Conservation (phyloP, 1,140 invertebrate genomes). For the Bombus pyrosoma region DNA sequence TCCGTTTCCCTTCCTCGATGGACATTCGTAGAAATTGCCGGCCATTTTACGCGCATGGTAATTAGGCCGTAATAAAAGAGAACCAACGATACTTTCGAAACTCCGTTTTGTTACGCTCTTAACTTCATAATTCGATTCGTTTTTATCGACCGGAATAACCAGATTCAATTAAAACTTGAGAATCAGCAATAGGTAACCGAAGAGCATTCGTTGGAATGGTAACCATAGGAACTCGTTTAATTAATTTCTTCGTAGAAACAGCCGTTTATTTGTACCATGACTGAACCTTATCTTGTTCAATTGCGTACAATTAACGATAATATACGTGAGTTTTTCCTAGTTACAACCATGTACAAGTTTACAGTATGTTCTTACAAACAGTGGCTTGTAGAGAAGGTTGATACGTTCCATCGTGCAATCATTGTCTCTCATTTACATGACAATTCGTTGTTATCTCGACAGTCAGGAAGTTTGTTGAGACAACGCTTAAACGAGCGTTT, state of each 20-base stretch:
- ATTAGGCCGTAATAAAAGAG: conserved; percentile 15
- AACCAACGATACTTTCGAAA: neutral
- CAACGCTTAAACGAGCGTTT: conserved; percentile 25
- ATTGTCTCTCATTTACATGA: conserved; percentile 1
- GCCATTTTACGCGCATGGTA: neutral
- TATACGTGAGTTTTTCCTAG: neutral
- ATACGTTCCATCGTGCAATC: neutral
- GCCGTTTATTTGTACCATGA: neutral
- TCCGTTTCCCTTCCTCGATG: neutral
- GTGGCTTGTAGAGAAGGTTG: neutral
- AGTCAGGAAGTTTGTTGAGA: conserved; percentile 4
- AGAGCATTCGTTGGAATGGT: too few relatives aligned
- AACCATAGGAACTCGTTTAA: neutral
- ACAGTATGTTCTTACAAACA: neutral
- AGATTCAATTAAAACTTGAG: neutral
- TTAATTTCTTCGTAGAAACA: neutral
- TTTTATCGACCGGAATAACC: neutral
- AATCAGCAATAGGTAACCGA: too few relatives aligned
- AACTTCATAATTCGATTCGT: neutral
- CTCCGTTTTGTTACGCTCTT: too few relatives aligned
- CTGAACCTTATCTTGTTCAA: neutral
- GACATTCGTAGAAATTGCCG: neutral
- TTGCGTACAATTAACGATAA: neutral
- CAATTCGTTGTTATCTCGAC: conserved; percentile 17
- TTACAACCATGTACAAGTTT: neutral